phyloP scores from a whole-genome alignment of 1,140 invertebrate genomes.

The Chrysomallon squamiferum region DNA sequence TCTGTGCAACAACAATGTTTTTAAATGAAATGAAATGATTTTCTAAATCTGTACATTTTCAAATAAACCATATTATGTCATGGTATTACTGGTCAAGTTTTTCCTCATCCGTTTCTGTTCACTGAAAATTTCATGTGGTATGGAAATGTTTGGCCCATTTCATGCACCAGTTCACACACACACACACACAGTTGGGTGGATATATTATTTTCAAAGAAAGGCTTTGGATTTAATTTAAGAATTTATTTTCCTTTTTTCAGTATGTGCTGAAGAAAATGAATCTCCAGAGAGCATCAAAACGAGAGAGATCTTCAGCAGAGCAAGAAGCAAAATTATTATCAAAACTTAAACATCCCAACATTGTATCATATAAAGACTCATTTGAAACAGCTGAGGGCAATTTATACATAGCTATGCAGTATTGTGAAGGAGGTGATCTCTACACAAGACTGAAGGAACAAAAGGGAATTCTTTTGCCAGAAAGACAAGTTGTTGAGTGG shows the following conservation, averaged over 20 bases:
- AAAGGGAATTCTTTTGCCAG: conserved; percentile 60
- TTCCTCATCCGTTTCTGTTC: too few species aligned
- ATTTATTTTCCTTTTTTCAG: conserved; percentile 45
- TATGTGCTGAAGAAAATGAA: conserved; percentile 68
- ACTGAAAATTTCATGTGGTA: too few species aligned
- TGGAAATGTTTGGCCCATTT: too few species aligned
- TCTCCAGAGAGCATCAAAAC: conserved; percentile 60
- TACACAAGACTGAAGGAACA: conserved; percentile 65
- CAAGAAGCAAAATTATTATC: conserved; percentile 66
- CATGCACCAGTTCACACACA: too few species aligned
- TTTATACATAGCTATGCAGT: conserved; percentile 68
- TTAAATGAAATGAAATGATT: too few species aligned
- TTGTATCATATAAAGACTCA: conserved; percentile 67
- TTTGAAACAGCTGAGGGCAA: conserved; percentile 63
- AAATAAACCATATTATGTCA: too few species aligned
- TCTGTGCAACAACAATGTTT: too few species aligned
- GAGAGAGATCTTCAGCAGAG: conserved; percentile 63
- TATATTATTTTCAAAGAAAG: too few species aligned
- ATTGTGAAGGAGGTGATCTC: conserved; percentile 68
- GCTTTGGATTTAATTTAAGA: too few species aligned
- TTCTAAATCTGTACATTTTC: too few species aligned
- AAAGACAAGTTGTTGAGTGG: conserved; percentile 67
- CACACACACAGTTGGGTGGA: too few species aligned
- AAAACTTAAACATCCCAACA: conserved; percentile 67
- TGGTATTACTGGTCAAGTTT: too few species aligned